Evolutionary conservation across 2,797 vertebrate species (phyloP).

Genomic region (Pipistrellus pipistrellus): DNA sequence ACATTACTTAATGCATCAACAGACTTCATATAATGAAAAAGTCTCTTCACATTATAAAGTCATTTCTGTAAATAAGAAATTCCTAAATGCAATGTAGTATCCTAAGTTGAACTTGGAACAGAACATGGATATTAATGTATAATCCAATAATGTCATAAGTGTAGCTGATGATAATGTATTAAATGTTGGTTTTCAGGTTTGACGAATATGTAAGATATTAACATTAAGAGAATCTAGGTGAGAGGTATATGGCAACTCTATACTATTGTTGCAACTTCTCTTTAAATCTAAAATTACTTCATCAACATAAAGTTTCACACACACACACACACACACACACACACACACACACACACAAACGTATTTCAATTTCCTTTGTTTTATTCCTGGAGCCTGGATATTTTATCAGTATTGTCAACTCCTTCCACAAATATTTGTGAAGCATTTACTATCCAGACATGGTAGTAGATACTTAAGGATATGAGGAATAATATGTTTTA

Average conservation of each 20-base stretch:
- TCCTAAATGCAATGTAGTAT: not conserved
- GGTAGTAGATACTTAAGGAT: not conserved
- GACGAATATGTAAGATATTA: not conserved
- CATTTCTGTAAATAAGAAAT: constrained; percentile 11
- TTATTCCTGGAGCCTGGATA: not conserved
- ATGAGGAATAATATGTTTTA: not conserved
- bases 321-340: not conserved
- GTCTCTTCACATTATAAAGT: not conserved
- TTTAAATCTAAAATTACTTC: not conserved
- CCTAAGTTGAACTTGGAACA: not conserved
- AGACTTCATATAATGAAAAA: not conserved
- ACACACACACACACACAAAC: too few relatives aligned
- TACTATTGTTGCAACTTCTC: not conserved
- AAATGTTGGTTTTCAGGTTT: not conserved
- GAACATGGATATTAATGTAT: not conserved
- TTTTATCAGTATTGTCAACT: not conserved
- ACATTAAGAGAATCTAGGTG: not conserved
- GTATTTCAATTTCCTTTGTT: not conserved
- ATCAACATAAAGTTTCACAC: not conserved
- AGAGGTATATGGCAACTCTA: not conserved
- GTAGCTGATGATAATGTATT: not conserved
- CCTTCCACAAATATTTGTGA: not conserved
- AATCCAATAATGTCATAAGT: not conserved
- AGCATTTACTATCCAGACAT: not conserved
- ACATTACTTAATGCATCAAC: not conserved